A percentile compares a stretch with the other conserved stretches of the same genome.
These are phyloP conservation scores for Oreochromis tanganicae DNA, from an alignment of 2,113 vertebrate species.

Conservation along the genomic window DNA sequence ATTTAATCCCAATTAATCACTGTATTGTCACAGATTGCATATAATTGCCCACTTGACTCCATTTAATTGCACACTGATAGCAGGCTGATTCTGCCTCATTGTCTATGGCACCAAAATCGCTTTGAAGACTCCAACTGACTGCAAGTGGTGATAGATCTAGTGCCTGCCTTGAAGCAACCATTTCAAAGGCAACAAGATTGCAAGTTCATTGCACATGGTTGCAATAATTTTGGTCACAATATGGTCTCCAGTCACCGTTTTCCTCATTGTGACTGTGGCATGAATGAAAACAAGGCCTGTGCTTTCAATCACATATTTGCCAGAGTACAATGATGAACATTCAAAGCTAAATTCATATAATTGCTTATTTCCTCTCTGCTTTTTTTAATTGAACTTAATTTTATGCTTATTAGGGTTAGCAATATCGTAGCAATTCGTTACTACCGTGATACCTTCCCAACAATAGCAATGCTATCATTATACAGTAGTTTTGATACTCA, in stretches of 20 bases:
- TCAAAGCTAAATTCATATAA: not conserved
- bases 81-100: not conserved
- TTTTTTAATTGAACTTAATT: not conserved
- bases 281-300: not conserved
- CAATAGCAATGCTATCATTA: not conserved
- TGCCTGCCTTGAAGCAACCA: not conserved
- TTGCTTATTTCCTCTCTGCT: not conserved
- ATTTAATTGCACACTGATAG: not conserved
- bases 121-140: not conserved
- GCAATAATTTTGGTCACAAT: not conserved
- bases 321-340: not conserved
- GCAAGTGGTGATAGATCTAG: not conserved
- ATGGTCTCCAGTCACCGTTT: not conserved
- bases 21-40: not conserved
- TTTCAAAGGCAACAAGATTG: not conserved
- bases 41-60: not conserved
- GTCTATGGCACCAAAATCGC: not conserved
- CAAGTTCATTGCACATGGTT: not conserved
- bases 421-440: not conserved
- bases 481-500: not conserved
- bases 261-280: not conserved
- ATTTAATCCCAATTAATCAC: not conserved
- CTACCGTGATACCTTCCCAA: not conserved
- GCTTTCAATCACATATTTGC: not conserved
- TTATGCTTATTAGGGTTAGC: not conserved